Base-by-base conservation (phyloP, 2,888 invertebrate genomes). In the Eueremaeus valkanovi region DNA sequence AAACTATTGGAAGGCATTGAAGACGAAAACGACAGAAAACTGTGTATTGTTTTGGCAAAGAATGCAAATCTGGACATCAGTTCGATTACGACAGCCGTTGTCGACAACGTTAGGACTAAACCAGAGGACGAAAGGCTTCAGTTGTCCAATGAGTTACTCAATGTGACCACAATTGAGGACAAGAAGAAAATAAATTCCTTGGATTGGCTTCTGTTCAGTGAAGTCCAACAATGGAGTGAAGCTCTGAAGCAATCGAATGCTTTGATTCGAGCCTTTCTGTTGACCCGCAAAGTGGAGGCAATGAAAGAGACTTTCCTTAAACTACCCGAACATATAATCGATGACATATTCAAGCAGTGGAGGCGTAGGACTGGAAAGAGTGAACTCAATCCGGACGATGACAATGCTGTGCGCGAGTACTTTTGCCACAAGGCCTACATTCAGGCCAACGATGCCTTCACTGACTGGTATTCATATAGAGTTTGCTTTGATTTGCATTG, bases 231-330 rank as follows among this genome's bases (percentile, higher is more conserved):
- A 83, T 84, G 90, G 58, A 87, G 89, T 51, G 95, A 95, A 84
- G 90, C 92, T 13, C 82, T 96, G 29, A 89, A 89, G 87, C 90
- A 95, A 82, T 89, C 92, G n/a, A 95, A 95, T 86, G 89, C 92
- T 21, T 87, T 96, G 82, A 90, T 95, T 81, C 27, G 73, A 55
- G 70, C 45, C 49, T 77, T 80, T 78, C 13, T 78, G 83, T 90
- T 90, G 1, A 87, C 90, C 80, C 88, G 89, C 36, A 95, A 94
- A 83, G 85, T 92, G 73, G 90, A 91, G 81, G 93, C 93, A 76
- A 92, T 94, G 29, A 87, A 90, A 70, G 86, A 88, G 77, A 90
- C 92, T 73, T 89, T 92, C 80, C 86, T 87, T 77, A 90, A 91
- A 86, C 86, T 92, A 24, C 91, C 91, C 0, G 76, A 82, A 0